Evolutionary conservation across 1,140 invertebrate genomes (phyloP), one percentile per base, ranked within the genome.

Genomic region (Pogonus chalceus): DNA sequence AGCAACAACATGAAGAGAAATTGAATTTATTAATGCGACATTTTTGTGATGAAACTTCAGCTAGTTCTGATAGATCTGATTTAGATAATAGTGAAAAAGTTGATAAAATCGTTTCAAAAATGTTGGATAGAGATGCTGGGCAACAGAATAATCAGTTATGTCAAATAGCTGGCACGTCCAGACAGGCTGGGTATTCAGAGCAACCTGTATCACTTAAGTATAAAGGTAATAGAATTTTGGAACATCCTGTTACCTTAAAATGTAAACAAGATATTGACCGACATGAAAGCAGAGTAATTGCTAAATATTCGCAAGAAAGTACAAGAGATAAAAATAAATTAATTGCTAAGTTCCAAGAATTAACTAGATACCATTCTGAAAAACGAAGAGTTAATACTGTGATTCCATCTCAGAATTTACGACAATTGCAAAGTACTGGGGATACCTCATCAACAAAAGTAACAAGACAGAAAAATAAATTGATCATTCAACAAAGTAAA

Each of bases 381-480:
- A 51, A 51, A 35, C 23, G 49, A 18, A 9, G 49, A 4, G 21
- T 51, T 35, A 65, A 75, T 12, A 67, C 69, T 0, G 55, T 72
- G 14, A 79, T 80, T 57, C 76, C 77, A 21, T 75, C 73, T 60
- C 77, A 80, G 67, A 82, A 79, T 63, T 64, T 76, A 50, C 60
- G 57, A 62, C 83, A 72, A 65, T 74, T 77, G 64, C 82, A 75
- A 76, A 77, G 62, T 57, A 76, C 78, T 20, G 77, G 74, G 14
- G 74, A 74, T 47, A 61, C 75, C 0, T 77, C 79, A 0, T 78
- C 79, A 23, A 84, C 85, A 1, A 86, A 83, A 66, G 83, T 87
- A 2, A 87, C 84, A 10, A 78, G 84, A 55, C 78, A 87, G 59
- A 81, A 81, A 60, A 87, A 87, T 66, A 87, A 87, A 67, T 74